Evolutionary conservation across 1,140 invertebrate genomes (phyloP).

Genomic region (Aporrectodea caliginosa): DNA sequence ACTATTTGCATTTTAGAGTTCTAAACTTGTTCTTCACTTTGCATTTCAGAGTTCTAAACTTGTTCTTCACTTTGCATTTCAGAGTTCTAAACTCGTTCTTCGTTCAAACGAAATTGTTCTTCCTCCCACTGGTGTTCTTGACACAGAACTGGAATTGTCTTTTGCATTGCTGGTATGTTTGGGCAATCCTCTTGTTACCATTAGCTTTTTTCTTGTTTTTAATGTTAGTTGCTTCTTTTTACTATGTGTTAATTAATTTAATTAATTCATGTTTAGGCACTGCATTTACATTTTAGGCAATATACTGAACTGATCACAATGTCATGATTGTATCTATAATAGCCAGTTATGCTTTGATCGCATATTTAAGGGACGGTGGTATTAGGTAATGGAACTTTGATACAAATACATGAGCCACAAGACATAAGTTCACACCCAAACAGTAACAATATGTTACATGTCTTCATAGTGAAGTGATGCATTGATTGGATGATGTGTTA

Average conservation of each 20-base stretch:
- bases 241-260: background rate
- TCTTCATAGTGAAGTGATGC: too few relatives aligned
- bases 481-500: too few relatives aligned
- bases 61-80: conserved; percentile 38
- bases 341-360: background rate
- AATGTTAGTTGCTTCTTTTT: conserved; percentile 1
- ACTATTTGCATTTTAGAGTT: conserved; percentile 18
- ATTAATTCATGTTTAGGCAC: background rate
- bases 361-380: too few relatives aligned
- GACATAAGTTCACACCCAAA: too few relatives aligned
- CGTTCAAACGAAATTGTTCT: conserved; percentile 91
- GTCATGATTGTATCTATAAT: background rate
- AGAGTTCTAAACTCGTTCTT: conserved; percentile 83
- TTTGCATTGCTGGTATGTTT: conserved; percentile 72
- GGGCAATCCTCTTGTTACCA: too few relatives aligned
- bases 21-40: conserved; percentile 6
- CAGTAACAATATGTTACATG: too few relatives aligned
- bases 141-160: conserved; percentile 86
- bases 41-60: background rate
- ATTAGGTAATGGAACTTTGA: too few relatives aligned
- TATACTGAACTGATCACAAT: background rate
- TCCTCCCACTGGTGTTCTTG: conserved; percentile 67
- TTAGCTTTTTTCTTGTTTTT: background rate
- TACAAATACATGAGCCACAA: too few relatives aligned
- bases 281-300: background rate